phyloP scores from a whole-genome alignment of 2,888 invertebrate species.

The Melanchra persicariae region DNA sequence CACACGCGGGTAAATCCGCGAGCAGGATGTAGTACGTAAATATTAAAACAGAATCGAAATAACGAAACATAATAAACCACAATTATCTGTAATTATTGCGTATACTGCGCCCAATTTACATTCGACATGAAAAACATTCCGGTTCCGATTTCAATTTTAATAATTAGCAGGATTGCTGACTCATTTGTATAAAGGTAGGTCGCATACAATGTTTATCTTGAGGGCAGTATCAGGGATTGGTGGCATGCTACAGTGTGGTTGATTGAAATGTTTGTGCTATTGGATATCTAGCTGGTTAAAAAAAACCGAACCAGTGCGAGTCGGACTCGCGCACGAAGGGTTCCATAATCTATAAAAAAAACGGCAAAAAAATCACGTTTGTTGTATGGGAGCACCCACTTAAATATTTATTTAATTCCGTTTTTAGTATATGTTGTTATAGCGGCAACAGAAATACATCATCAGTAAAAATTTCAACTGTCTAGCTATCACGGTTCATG shows the following conservation, averaged over 20 bases:
- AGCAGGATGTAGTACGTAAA: not conserved
- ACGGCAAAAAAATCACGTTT: no score
- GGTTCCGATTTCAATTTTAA: conserved; percentile 52
- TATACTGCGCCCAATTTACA: conserved; percentile 33
- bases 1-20: not conserved
- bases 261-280: not conserved
- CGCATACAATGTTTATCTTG: conserved; percentile 17
- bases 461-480: no score
- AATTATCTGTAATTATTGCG: conserved; percentile 54
- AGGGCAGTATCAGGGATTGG: not conserved
- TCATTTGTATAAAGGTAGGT: conserved; percentile 14
- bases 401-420: no score
- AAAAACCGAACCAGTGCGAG: no score
- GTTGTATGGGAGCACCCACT: no score
- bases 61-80: conserved; percentile 44
- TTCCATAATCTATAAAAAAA: no score
- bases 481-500: no score
- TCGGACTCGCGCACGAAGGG: no score
- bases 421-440: no score
- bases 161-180: conserved; percentile 34
- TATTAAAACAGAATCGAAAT: conserved; percentile 44
- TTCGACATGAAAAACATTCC: conserved; percentile 29
- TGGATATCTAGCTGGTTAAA: not conserved
- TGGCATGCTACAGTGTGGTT: not conserved
- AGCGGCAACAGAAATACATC: no score